Evolutionary conservation across 2,888 invertebrate species (phyloP).

Genomic region (Frankliniella intonsa): DNA sequence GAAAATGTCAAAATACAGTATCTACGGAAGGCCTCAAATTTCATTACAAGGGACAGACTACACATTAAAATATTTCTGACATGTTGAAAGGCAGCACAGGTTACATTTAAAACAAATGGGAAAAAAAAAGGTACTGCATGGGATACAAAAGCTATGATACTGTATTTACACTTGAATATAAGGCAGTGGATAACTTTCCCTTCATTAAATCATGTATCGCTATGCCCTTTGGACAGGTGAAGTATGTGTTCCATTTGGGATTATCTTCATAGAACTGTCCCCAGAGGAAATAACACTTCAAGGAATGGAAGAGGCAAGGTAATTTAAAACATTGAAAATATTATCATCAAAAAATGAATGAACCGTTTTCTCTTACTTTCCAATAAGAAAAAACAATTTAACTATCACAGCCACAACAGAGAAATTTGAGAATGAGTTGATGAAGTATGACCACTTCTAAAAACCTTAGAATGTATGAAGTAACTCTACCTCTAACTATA

Average conservation of each 20-base stretch:
- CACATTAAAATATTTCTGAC: not conserved
- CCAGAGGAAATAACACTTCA: not conserved
- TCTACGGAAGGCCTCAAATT: no score
- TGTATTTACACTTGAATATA: constrained; percentile 23
- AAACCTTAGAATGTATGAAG: no score
- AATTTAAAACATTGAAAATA: no score
- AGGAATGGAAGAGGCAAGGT: not conserved
- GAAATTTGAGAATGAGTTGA: not conserved
- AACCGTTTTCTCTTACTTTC: not conserved
- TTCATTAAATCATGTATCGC: not conserved
- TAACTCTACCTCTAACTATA: no score
- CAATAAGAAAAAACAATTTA: not conserved
- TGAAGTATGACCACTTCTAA: not conserved
- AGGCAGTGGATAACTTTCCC: constrained; percentile 13
- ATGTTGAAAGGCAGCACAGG: not conserved
- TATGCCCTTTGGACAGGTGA: no score
- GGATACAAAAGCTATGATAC: not conserved
- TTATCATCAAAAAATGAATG: not conserved
- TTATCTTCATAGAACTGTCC: no score
- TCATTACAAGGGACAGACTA: not conserved
- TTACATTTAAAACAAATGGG: not conserved
- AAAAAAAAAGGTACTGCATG: not conserved
- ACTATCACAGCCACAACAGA: constrained; percentile 16
- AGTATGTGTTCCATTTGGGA: no score
- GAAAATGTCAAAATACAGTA: not conserved